Base-by-base conservation (phyloP, 2,797 vertebrate species). In the Agapornis canus region DNA sequence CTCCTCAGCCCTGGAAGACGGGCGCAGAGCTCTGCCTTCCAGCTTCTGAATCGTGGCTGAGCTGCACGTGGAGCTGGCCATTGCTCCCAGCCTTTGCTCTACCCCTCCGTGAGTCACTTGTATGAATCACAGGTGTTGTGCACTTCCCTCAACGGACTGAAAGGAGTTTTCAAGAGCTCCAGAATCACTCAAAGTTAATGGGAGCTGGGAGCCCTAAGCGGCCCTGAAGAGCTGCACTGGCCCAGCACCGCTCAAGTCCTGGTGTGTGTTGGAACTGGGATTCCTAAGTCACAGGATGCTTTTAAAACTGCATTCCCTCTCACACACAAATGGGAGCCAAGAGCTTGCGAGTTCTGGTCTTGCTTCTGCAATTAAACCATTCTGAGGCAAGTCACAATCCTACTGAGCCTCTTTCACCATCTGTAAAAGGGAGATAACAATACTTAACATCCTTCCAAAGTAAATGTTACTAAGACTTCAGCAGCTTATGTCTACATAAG, bases 91-190 rank as follows among this genome's bases (percentile, higher is more conserved):
- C 49, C 49, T 52, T 29, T 39, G 57, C 86, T 52, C 57, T 82
- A 14, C 82, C 54, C 54, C 92, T 72, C 63, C 3, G 0, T 40
- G 51, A 3, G 0, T 59, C 2, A 5, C 54, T 61, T 57, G 90
- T 81, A 76, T 92, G 93, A 86, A 88, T 88, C 92, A 94, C 92
- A 94, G 94, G 94, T 95, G 95, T 73, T 94, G 80, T 68, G 63
- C 82, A 52, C 86, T 96, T 84, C 80, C 83, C 92, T 89, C 54
- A 7, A 7, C 13, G 70, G 91, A 92, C 89, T 88, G 87, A 92
- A 95, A 91, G 91, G 89, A 89, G 89, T 94, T 96, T 96, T 96
- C 95, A 84, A 96, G 95, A 96, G 89, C 92, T 94, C 92, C 91
- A 94, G 56, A 94, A 96, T 95, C 93, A 95, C 93, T 96, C 92